Evolutionary conservation across 2,888 invertebrate species (phyloP), one percentile per base, ranked within the genome.

Genomic region (Eilema caniola): DNA sequence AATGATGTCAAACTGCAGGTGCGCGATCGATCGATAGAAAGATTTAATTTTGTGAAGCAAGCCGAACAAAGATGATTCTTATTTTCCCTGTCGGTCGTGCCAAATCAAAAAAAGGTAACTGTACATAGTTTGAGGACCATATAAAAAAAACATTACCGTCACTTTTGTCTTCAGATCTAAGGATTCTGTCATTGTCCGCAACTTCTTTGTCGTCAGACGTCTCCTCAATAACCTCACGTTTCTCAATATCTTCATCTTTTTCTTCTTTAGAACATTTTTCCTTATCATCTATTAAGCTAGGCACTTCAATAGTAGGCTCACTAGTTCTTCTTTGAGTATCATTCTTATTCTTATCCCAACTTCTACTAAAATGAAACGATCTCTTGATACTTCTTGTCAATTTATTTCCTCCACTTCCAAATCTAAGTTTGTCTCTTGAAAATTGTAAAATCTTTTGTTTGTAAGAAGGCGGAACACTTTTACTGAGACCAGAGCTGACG

Each of bases 381-480:
- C 95, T 89, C 74, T 95, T 95, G 37, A 95, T 93, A 74, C 95
- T 95, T 79, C 94, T 91, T 0, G 95, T 95, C 59, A 95, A 80
- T 81, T 88, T 92, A 64, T 95, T 95, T 0, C 95, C 92, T 2
- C 94, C 93, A 77, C 95, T 95, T 0, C 91, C 95, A 83, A 95
- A 95, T 70, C 94, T 88, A 2, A 95, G 84, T 81, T 95, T 95
- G 66, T 95, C 95, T 76, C 92, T 90, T 2, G 95, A 95, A 80
- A 95, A 95, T 75, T 95, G 95, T 57, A 95, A 75, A 70, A 95
- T 76, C 79, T 95, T 95, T 75, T 95, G 95, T 73, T 95, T 95
- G 72, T 95, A 95, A 3, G 95, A 95, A 0, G 95, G 95, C 3
- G 95, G 95, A 0, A 95, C 95, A 85, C 95, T 95, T 83, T 94